phyloP scores from a whole-genome alignment of 2,797 vertebrate species.

The Rhincodon typus region DNA sequence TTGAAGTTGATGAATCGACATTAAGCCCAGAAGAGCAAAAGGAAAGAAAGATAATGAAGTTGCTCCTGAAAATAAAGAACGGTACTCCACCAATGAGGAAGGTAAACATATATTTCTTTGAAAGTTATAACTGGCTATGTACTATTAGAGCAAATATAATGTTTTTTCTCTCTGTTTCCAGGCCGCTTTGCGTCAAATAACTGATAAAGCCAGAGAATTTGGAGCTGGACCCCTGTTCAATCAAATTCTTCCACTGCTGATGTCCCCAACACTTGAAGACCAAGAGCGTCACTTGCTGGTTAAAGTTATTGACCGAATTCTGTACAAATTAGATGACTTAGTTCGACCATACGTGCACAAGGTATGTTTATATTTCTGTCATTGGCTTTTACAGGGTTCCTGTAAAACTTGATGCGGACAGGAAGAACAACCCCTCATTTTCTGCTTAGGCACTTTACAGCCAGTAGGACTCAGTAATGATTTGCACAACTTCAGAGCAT shows the following conservation, averaged over 20 bases:
- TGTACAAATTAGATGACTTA: constrained; percentile 95
- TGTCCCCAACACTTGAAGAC: constrained; percentile 97
- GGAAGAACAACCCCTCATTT: too few relatives aligned
- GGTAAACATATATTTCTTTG: constrained; percentile 49
- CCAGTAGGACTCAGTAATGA: too few relatives aligned
- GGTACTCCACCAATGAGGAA: constrained; percentile 98
- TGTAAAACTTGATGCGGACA: too few relatives aligned
- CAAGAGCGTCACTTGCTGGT: constrained; percentile 96
- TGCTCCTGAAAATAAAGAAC: constrained; percentile 96
- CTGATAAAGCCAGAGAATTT: constrained; percentile 95
- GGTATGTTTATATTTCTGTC: constrained; percentile 56
- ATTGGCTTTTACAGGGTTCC: too few relatives aligned
- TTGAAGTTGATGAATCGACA: constrained; percentile 96
- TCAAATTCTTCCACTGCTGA: constrained; percentile 91
- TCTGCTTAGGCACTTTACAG: too few relatives aligned
- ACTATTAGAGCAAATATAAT: neutral
- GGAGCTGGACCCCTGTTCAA: constrained; percentile 95
- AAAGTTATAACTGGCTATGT: neutral
- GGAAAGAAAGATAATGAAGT: constrained; percentile 98
- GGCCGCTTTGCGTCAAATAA: constrained; percentile 94
- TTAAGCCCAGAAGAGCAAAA: constrained; percentile 97
- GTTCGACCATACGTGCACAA: constrained; percentile 97
- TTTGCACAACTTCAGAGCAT: too few relatives aligned
- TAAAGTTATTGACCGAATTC: constrained; percentile 96
- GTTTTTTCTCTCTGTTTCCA: constrained; percentile 45